Percentiles rank a stretch among this genome's conserved stretches.
These are phyloP conservation scores for Apodemia zela DNA, from an alignment of 2,888 invertebrate genomes.

Conservation along the genomic window DNA sequence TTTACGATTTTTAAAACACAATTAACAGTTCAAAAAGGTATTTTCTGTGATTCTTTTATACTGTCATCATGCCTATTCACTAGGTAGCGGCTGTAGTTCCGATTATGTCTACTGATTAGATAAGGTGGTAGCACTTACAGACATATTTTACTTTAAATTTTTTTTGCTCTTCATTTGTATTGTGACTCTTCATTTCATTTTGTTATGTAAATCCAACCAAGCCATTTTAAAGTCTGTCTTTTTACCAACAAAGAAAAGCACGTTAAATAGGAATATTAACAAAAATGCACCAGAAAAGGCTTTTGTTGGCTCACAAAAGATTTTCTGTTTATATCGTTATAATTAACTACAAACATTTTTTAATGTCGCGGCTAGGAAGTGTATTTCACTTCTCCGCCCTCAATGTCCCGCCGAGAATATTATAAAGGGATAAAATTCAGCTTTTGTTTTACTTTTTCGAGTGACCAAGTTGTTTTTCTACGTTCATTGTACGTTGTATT, in stretches of 20 bases:
- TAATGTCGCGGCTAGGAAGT: conserved; percentile 14
- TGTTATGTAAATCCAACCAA: not conserved
- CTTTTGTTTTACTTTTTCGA: conserved; percentile 9
- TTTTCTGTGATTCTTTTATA: no score
- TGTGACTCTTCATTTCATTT: not conserved
- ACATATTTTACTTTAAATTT: no score
- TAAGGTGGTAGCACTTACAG: no score
- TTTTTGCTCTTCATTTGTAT: not conserved
- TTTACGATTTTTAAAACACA: no score
- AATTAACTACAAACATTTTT: conserved; percentile 16
- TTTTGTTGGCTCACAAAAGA: conserved; percentile 9
- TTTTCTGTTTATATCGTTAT: conserved; percentile 11
- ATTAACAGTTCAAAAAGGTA: no score
- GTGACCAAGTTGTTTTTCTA: conserved; percentile 1
- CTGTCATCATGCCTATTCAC: no score
- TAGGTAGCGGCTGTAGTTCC: no score
- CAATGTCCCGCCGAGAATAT: conserved; percentile 12
- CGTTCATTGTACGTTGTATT: not conserved
- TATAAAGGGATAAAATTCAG: conserved; percentile 9
- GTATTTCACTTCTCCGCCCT: conserved; percentile 1
- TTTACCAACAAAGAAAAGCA: not conserved
- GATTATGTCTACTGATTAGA: no score
- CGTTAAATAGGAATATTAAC: conserved; percentile 15
- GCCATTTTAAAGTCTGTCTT: conserved; percentile 5
- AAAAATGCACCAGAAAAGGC: conserved; percentile 2